phyloP scores from a whole-genome alignment of 2,113 vertebrate species.

The Apus apus region DNA sequence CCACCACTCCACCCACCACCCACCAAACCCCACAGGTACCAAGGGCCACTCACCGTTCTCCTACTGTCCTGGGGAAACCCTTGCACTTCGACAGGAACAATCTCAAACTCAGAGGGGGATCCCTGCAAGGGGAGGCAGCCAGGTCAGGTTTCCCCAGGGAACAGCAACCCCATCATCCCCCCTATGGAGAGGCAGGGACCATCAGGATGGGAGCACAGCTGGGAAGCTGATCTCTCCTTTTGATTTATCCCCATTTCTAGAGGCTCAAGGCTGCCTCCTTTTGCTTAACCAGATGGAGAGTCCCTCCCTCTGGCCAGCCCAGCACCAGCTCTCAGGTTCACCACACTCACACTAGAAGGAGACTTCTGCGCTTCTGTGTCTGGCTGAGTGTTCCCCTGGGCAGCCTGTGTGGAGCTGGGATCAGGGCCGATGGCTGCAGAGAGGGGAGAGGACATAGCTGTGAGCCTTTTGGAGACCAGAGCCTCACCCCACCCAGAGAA shows the following conservation, averaged over 20 bases:
- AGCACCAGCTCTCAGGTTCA: not conserved
- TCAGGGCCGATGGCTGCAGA: slow-evolving; percentile 48
- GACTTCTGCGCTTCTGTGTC: slow-evolving; percentile 49
- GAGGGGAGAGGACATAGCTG: not conserved
- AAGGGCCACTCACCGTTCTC: slow-evolving; percentile 76
- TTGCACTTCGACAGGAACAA: slow-evolving; percentile 78
- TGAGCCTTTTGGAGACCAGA: not conserved
- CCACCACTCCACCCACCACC: not conserved
- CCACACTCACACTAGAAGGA: slow-evolving; percentile 74
- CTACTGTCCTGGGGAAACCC: slow-evolving; percentile 69
- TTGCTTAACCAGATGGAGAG: not conserved
- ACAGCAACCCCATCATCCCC: not conserved
- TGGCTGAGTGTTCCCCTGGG: not conserved
- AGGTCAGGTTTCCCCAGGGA: not conserved
- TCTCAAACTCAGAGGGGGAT: slow-evolving; percentile 87
- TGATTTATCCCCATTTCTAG: not conserved
- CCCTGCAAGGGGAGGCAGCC: slow-evolving; percentile 75
- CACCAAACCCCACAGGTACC: not conserved
- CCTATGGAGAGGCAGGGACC: fast-evolving
- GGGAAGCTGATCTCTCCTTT: not conserved
- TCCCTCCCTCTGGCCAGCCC: not conserved
- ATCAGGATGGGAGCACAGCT: not conserved
- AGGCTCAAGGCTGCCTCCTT: not conserved
- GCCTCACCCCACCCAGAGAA: not conserved
- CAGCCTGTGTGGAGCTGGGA: not conserved